These are phyloP conservation scores for Chelonoidis abingdonii DNA, from an alignment of 2,113 vertebrate genomes.

Conservation along the genomic window DNA sequence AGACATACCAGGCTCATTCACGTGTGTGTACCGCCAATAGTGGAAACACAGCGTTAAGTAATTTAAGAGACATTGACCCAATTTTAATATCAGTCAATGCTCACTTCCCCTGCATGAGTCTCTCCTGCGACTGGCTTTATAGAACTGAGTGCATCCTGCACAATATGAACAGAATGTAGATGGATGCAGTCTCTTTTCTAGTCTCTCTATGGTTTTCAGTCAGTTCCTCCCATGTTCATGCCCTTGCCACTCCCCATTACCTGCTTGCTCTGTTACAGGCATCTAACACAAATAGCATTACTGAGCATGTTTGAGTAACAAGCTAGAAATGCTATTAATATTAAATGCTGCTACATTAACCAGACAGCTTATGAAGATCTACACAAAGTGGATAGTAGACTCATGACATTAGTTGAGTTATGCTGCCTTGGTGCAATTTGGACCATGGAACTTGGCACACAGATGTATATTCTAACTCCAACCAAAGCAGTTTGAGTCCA, in stretches of 20 bases:
- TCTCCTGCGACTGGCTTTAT: background rate
- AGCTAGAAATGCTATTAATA: background rate
- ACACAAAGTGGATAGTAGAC: constrained; percentile 24
- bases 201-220: background rate
- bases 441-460: background rate
- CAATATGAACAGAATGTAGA: background rate
- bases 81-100: background rate
- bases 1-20: background rate
- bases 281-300: background rate
- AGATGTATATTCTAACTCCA: accelerated
- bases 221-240: background rate
- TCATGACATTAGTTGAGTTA: background rate
- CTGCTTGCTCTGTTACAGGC: background rate
- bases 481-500: background rate
- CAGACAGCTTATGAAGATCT: background rate
- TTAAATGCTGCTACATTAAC: background rate
- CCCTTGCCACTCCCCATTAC: background rate
- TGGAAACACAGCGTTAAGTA: background rate
- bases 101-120: background rate
- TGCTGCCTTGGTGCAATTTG: background rate
- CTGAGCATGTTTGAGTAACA: background rate
- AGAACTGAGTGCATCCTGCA: background rate
- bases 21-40: background rate
- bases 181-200: background rate
- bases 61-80: background rate